Conservation (phyloP, 2,888 invertebrate species). For the Ophioninae sp. region DNA sequence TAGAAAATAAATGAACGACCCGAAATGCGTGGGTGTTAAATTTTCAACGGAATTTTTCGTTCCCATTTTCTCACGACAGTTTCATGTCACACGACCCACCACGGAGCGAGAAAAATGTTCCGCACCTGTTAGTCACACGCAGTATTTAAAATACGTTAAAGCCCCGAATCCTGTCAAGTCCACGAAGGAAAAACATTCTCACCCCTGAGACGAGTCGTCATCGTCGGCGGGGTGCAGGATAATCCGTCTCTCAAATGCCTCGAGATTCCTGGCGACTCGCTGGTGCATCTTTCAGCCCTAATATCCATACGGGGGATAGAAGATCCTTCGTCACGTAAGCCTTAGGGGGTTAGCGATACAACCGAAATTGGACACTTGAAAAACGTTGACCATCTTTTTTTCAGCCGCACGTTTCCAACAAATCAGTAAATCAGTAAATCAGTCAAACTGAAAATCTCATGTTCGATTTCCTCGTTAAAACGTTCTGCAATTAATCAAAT, state of each 20-base stretch:
- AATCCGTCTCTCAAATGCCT: slow-evolving; percentile 38
- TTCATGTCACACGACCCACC: slow-evolving; percentile 11
- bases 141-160: slow-evolving; percentile 6
- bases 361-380: slow-evolving; percentile 38
- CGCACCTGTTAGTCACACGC: slow-evolving; percentile 32
- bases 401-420: slow-evolving; percentile 3
- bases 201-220: slow-evolving; percentile 39
- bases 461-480: too few species aligned
- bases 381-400: slow-evolving; percentile 24
- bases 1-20: too few species aligned
- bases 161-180: slow-evolving; percentile 1
- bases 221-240: slow-evolving; percentile 40
- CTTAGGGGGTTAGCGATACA: slow-evolving; percentile 46
- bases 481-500: background rate
- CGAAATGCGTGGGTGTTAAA: too few species aligned
- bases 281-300: background rate
- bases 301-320: slow-evolving; percentile 26
- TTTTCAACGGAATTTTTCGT: background rate
- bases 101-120: slow-evolving; percentile 6
- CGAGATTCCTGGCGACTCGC: slow-evolving; percentile 37
- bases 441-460: too few species aligned
- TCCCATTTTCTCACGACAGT: slow-evolving; percentile 7
- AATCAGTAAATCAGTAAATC: background rate
- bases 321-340: slow-evolving; percentile 23
- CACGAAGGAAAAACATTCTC: slow-evolving; percentile 41